Evolutionary conservation across 2,888 invertebrate species (phyloP).

Genomic region (Hirtodrosophila duncani): DNA sequence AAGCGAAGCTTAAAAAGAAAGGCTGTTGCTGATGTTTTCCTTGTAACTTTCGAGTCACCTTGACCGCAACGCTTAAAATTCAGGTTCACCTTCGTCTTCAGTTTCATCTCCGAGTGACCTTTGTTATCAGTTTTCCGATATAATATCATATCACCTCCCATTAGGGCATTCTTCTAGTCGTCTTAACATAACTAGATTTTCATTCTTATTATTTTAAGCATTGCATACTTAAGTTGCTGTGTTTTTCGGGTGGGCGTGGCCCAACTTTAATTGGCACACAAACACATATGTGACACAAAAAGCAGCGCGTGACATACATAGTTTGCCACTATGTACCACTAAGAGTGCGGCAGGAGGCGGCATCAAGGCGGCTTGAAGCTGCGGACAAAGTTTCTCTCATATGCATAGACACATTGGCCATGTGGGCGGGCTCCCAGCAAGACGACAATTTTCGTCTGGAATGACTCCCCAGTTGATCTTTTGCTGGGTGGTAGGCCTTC

Average conservation of each 20-base stretch:
- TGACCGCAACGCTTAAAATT: too few species aligned
- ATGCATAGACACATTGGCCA: slow-evolving; percentile 58
- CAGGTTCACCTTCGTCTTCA: too few species aligned
- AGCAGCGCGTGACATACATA: slow-evolving; percentile 56
- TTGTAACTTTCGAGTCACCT: too few species aligned
- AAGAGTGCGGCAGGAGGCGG: not conserved
- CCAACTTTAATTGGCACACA: slow-evolving; percentile 69
- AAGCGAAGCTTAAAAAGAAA: too few species aligned
- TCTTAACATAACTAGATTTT: too few species aligned
- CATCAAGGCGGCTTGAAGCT: not conserved
- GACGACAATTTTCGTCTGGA: slow-evolving; percentile 21
- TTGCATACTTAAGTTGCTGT: slow-evolving; percentile 1
- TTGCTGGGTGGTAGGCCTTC: slow-evolving; percentile 57
- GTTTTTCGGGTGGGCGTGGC: slow-evolving; percentile 36
- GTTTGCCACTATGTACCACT: slow-evolving; percentile 40
- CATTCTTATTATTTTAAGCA: too few species aligned
- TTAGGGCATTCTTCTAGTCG: too few species aligned
- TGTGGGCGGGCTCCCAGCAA: slow-evolving; percentile 7
- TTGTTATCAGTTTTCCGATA: too few species aligned
- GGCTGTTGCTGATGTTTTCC: too few species aligned
- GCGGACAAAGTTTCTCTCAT: slow-evolving; percentile 46
- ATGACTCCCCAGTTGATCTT: slow-evolving; percentile 69
- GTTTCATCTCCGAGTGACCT: too few species aligned
- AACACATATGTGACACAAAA: slow-evolving; percentile 52
- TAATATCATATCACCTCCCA: too few species aligned